Evolutionary conservation across 53 echinoderm and acorn worm species (phyloP), one percentile per base, ranked within the genome.

Genomic region (Henricia sp.): DNA sequence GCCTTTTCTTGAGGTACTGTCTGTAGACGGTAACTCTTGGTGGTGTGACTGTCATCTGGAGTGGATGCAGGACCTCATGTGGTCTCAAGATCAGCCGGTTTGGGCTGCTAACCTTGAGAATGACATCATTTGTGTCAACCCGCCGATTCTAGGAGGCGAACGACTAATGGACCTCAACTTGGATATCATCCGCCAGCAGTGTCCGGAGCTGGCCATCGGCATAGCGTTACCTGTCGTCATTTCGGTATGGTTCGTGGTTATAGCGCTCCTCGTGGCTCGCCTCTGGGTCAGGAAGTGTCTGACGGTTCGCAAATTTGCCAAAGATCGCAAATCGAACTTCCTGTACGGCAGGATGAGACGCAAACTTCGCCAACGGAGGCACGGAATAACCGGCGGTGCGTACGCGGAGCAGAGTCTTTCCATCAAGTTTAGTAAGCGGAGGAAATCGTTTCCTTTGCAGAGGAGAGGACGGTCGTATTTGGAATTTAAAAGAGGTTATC

Each of bases 61-160:
- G 70, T 70, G 70, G 70, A 43, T 70, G 37, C 70, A 70, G 27
- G 70, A 70, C 28, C 43, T 70, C 37, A 44, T 44, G 70, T 44
- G 70, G 46, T 70, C 46, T 1, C 43, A 70, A 0, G 28, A 44
- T 6, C 70, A 46, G 46, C 70, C 70, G 10, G 26, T 17, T 28
- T 70, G 70, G 70, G 70, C 70, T 27, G 28, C 1, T 8, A 27
- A 44, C 46, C 46, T 70, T 2, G 44, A 10, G 0, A 46, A 70
- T 8, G 70, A 44, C 16, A 46, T 70, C 24, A 34, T 38, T 21
- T 70, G 70, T 46, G 16, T 46, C 0, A 12, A 70, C 25, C 70
- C 70, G 25, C 43, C 46, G 3, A 39, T 33, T 37, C 46, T 70
- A 13, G 19, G 28, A 16, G 44, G 70, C 26, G 2, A 39, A 4